phyloP scores from a whole-genome alignment of 2,797 vertebrate species.

The Chaenodraco wilsoni region DNA sequence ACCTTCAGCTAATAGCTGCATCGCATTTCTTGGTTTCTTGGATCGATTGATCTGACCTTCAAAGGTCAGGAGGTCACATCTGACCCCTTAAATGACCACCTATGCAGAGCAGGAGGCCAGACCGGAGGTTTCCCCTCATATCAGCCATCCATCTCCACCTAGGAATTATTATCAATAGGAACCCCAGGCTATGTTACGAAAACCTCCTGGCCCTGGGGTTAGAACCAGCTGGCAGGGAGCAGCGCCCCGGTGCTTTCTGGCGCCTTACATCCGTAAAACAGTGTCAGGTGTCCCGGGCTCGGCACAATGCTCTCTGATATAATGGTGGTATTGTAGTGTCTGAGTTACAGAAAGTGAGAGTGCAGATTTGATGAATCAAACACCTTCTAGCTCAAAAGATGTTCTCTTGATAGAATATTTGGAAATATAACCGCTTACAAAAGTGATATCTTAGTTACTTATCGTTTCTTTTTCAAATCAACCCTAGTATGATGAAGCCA shows the following conservation, averaged over 20 bases:
- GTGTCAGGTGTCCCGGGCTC: slow-evolving; percentile 63
- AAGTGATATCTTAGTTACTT: neutral
- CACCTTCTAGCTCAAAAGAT: neutral
- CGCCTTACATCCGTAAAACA: slow-evolving; percentile 61
- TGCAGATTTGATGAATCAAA: neutral
- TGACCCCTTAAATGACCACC: slow-evolving; percentile 40
- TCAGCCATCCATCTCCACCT: slow-evolving; percentile 82
- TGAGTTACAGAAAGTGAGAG: slow-evolving; percentile 2
- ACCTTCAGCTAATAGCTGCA: neutral
- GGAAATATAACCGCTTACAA: neutral
- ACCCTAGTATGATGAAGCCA: too few species aligned
- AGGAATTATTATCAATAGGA: slow-evolving; percentile 77
- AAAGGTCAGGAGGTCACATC: slow-evolving; percentile 50
- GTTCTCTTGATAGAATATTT: slow-evolving; percentile 8
- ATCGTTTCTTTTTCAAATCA: too few species aligned
- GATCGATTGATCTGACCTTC: slow-evolving; percentile 50
- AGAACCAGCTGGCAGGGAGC: slow-evolving; percentile 63
- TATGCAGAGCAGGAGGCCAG: slow-evolving; percentile 51
- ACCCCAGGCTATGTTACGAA: slow-evolving; percentile 67
- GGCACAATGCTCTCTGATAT: slow-evolving; percentile 15
- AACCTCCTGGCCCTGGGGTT: slow-evolving; percentile 55
- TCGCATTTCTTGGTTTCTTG: slow-evolving; percentile 7
- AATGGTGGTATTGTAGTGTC: slow-evolving; percentile 47
- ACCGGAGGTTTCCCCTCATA: slow-evolving; percentile 63
- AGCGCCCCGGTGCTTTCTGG: slow-evolving; percentile 33